Evolutionary conservation across 2,888 invertebrate species (phyloP).

Genomic region (Coenonympha glycerion): DNA sequence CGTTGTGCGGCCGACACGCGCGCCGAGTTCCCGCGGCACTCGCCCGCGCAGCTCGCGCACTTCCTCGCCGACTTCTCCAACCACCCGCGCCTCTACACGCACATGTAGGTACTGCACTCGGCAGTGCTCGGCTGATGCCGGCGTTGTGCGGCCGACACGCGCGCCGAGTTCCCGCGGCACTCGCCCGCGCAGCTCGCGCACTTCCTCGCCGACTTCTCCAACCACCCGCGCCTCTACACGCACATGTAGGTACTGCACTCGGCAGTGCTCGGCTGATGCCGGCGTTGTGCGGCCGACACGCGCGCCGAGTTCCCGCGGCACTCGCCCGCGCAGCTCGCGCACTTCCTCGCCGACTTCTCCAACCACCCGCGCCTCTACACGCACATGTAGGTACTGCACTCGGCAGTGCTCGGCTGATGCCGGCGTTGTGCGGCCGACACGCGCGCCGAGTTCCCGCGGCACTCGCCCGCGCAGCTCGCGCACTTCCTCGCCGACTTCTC

Average conservation of each 20-base stretch:
- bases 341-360: constrained; percentile 50
- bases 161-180: constrained; percentile 26
- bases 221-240: constrained; percentile 36
- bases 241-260: constrained; percentile 28
- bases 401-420: constrained; percentile 25
- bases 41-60: constrained; percentile 37
- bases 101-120: constrained; percentile 28
- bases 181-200: constrained; percentile 37
- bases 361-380: constrained; percentile 37
- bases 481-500: constrained; percentile 52
- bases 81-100: constrained; percentile 35
- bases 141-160: constrained; percentile 20
- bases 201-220: constrained; percentile 49
- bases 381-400: constrained; percentile 27
- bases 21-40: constrained; percentile 26
- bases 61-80: constrained; percentile 50
- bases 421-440: constrained; percentile 19
- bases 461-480: constrained; percentile 33
- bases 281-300: constrained; percentile 19
- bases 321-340: constrained; percentile 35
- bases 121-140: constrained; percentile 23
- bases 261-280: constrained; percentile 25
- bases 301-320: constrained; percentile 26
- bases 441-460: constrained; percentile 27
- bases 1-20: constrained; percentile 20